Evolutionary conservation across 2,113 vertebrate species (phyloP).

Genomic region (Ammodytes dubius): DNA sequence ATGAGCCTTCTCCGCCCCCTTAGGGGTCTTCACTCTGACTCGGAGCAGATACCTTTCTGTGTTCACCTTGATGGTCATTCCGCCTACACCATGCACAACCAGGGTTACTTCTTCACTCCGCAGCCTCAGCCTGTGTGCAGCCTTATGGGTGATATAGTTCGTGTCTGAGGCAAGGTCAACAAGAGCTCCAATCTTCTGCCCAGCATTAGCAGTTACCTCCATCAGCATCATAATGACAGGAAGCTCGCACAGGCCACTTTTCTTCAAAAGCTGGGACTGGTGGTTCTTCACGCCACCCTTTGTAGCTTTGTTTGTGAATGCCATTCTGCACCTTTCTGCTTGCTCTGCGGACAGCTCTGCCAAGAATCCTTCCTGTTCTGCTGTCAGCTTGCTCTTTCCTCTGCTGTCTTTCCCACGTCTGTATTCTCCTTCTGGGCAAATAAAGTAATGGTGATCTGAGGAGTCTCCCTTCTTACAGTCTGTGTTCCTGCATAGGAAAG

Average conservation of each 20-base stretch:
- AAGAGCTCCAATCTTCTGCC: neutral
- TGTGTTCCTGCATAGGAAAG: neutral
- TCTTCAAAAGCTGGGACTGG: neutral
- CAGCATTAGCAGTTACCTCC: neutral
- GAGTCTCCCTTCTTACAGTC: neutral
- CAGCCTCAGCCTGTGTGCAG: neutral
- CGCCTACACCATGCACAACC: neutral
- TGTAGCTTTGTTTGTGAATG: neutral
- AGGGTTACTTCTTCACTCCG: neutral
- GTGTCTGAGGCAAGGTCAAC: neutral
- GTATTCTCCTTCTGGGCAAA: neutral
- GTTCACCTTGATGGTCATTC: neutral
- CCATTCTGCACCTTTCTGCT: neutral
- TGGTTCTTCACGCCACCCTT: neutral
- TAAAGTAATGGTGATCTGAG: neutral
- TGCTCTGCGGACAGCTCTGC: neutral
- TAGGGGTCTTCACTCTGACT: neutral
- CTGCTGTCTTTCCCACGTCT: neutral
- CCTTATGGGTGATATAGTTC: neutral
- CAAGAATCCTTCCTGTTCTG: neutral
- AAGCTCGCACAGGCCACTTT: neutral
- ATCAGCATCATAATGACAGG: neutral
- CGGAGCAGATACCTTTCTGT: neutral
- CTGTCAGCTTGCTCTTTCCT: neutral
- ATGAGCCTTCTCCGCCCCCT: neutral